Evolutionary conservation across 2,797 vertebrate species (phyloP), one percentile per base, ranked within the genome.

Genomic region (Pipistrellus kuhlii): DNA sequence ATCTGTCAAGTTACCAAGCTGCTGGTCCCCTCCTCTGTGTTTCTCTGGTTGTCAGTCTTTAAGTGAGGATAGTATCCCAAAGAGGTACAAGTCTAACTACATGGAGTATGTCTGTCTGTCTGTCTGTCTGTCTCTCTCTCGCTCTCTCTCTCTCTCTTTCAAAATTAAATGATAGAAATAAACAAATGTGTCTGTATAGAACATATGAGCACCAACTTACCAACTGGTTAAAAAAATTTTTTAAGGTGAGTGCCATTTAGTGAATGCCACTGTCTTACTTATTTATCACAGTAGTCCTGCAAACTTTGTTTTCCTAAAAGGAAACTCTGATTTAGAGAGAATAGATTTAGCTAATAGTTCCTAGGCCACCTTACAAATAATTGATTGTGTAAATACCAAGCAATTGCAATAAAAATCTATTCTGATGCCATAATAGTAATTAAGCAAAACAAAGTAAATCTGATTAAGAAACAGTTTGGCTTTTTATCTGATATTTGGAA

Each of bases 231-330:
- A 48, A 44, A 55, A 55, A 23, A 23, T n/a, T 77, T 51, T 84
- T 85, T 48, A 27, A 32, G 57, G 51, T 66, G 72, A 75, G 48
- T 88, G 80, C 35, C 32, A 25, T 93, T 83, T 73, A 71, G 91
- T 38, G 27, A 86, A 38, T 81, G 41, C 46, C 32, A 41, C 69
- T 46, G 10, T 38, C 73, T 66, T 91, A 48, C 38, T 88, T 41
- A 68, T 44, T 90, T 94, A 30, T 82, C 46, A 85, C 6, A 35
- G 2, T 48, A 87, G n/a, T 35, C 38, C 46, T 73, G 11, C 46
- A 88, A 62, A 32, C 62, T 83, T 69, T 85, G 38, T 69, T 92
- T 94, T 77, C 76, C 11, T 27, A 87, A 93, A 85, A 85, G 27
- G 59, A 80, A 64, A 59, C 76, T 76, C 59, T 76, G 7, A 85